Evolutionary conservation across 1,140 invertebrate genomes (phyloP).

Genomic region (Trachymyrmex cornetzi): DNA sequence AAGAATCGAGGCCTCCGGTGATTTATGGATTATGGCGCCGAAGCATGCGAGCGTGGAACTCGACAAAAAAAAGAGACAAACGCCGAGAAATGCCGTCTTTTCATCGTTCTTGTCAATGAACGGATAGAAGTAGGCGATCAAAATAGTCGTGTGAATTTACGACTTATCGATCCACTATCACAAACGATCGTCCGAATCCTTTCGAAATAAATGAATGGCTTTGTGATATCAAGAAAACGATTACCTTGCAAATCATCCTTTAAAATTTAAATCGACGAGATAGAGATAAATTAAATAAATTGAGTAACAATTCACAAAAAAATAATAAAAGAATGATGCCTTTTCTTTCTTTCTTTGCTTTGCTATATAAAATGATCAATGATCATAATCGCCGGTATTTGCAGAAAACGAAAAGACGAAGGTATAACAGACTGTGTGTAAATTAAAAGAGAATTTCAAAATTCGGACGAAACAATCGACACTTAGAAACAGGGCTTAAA

Average conservation of each 20-base stretch:
- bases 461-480: conserved; percentile 74
- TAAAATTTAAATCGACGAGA: neutral
- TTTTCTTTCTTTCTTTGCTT: neutral
- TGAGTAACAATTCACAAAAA: neutral
- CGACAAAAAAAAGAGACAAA: conserved; percentile 54
- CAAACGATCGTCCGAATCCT: conserved; percentile 10
- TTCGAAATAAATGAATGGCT: conserved; percentile 12
- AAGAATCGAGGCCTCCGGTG: conserved; percentile 81
- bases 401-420: conserved; percentile 17
- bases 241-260: neutral
- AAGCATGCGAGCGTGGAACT: conserved; percentile 76
- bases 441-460: conserved; percentile 67
- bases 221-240: neutral
- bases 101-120: conserved; percentile 66
- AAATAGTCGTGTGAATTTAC: conserved; percentile 22
- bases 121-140: conserved; percentile 22
- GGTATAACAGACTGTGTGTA: conserved; percentile 1
- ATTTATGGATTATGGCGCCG: conserved; percentile 83
- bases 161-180: conserved; percentile 30
- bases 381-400: neutral
- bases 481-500: conserved; percentile 72
- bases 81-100: conserved; percentile 54
- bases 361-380: neutral
- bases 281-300: neutral
- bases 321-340: neutral